Base-by-base conservation (phyloP, 2,113 vertebrate genomes). In the Gymnocephalus cernua region DNA sequence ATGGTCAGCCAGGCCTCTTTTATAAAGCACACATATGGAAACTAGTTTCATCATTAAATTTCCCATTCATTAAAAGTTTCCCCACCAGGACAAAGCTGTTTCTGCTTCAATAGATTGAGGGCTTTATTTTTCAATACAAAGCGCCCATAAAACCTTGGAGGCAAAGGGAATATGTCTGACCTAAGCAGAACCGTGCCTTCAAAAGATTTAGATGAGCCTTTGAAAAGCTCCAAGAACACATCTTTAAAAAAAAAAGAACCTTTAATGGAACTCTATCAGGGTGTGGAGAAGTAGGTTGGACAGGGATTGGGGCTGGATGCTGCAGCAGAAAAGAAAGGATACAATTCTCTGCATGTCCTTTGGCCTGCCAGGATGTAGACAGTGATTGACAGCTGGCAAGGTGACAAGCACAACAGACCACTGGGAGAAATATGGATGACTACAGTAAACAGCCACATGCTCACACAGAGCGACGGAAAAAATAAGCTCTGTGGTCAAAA, bases 321-420 rank as follows among this genome's bases (percentile, higher is more conserved):
- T 75, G 75, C 41, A 50, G 67, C 12, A 2, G 18, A 18, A 71
- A 86, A 84, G 83, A 85, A 85, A 89, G 70, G 65, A 87, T 78
- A 65, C 73, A 76, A 88, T 90, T 89, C 78, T 89, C 69, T 47
- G 70, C 63, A 21, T 76, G 69, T 80, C 82, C 80, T 72, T 58
- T 82, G 69, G 71, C 78, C 73, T 77, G 61, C 74, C 45, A 73
- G 74, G 72, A 87, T 59, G 61, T 19, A 45, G 81, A 74, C 63
- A 21, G 61, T 92, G 92, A 94, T 80, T 93, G 93, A 92, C 92
- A 93, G 92, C 62, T 82, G 68, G 77, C 1, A 54, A 86, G 82
- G 88, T 84, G 90, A 90, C 82, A 81, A 89, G 65, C 86, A 86
- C 70, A 68, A 63, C 74, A 80, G 69, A 82, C 66, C 77, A 59